A percentile compares a stretch with the other conserved stretches of the same genome.
phyloP scores from a whole-genome alignment of 1,140 invertebrate genomes.

The Thalassaphorura encarpata region DNA sequence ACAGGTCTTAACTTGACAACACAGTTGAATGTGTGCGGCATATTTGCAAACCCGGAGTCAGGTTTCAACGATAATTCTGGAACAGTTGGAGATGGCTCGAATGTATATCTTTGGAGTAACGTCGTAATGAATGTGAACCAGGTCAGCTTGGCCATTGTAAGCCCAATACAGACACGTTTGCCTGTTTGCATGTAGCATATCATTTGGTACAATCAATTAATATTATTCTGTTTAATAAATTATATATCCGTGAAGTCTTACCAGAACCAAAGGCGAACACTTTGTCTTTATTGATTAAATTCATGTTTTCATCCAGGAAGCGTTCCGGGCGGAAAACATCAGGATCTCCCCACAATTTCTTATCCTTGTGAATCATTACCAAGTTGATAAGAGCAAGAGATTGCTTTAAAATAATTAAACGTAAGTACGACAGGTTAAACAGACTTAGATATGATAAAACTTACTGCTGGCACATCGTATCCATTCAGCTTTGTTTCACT shows the following conservation, averaged over 20 bases:
- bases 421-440: too few relatives aligned
- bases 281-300: conserved; percentile 9
- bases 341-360: conserved; percentile 35
- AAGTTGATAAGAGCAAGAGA: background rate
- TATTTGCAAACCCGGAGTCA: background rate
- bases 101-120: conserved; percentile 1
- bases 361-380: conserved; percentile 35
- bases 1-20: background rate
- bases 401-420: too few relatives aligned
- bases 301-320: conserved; percentile 25
- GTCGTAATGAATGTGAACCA: background rate
- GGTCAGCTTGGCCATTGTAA: background rate
- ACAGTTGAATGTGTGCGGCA: background rate
- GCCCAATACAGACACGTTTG: background rate
- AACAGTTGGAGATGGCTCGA: background rate
- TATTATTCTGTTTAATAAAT: too few relatives aligned
- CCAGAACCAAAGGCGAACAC: conserved; percentile 16
- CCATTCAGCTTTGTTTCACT: background rate
- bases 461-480: background rate
- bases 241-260: background rate
- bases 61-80: background rate
- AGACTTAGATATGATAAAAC: background rate
- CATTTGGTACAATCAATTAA: background rate
- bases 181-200: background rate
- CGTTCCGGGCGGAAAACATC: conserved; percentile 35